These are phyloP conservation scores for Rugalucina vietnamica DNA, from an alignment of 2,888 invertebrate species.

Conservation along the genomic window DNA sequence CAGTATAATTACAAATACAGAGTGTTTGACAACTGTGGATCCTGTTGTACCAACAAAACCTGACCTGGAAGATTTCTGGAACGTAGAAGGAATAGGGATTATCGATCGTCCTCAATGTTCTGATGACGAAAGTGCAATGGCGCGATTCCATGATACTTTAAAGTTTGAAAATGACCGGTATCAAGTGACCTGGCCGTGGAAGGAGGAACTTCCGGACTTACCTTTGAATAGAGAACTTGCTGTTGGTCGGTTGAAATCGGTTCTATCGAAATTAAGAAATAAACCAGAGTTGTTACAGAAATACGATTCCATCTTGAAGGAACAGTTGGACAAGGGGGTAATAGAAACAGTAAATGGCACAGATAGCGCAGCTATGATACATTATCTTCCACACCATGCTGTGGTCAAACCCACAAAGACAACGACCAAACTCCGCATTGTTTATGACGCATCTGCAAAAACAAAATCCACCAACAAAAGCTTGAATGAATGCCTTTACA, in stretches of 20 bases:
- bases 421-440: constrained; percentile 18
- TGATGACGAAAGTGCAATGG: constrained; percentile 22
- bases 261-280: background rate
- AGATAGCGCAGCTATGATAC: background rate
- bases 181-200: constrained; percentile 42
- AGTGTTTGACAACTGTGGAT: background rate
- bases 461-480: background rate
- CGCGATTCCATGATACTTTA: constrained; percentile 23
- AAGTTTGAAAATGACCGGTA: constrained; percentile 30
- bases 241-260: constrained; percentile 25
- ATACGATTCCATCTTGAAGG: constrained; percentile 21
- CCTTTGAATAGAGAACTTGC: constrained; percentile 30
- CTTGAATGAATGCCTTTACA: constrained; percentile 42
- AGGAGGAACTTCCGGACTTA: constrained; percentile 13
- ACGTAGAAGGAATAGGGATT: constrained; percentile 26
- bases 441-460: constrained; percentile 28
- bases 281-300: constrained; percentile 24
- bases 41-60: constrained; percentile 21
- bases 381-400: constrained; percentile 39
- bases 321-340: constrained; percentile 27
- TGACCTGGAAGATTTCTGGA: constrained; percentile 38
- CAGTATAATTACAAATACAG: background rate
- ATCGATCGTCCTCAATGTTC: background rate
- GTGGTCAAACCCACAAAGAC: constrained; percentile 26
- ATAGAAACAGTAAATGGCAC: constrained; percentile 30